Conservation (phyloP, 1,140 invertebrate genomes). For the Daktulosphaira vitifoliae region DNA sequence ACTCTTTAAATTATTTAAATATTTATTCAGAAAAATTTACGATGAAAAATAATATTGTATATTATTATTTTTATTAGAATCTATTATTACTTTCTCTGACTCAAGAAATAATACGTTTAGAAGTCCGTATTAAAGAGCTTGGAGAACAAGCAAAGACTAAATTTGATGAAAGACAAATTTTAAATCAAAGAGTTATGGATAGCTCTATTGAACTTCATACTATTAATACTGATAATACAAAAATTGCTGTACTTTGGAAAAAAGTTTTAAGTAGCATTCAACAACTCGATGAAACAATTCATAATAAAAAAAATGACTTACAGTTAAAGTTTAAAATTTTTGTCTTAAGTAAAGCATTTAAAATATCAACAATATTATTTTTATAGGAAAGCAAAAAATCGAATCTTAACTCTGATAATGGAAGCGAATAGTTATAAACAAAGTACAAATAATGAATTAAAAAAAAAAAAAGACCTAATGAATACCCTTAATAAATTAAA, state of each 20-base stretch:
- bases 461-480: constrained; percentile 1
- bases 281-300: constrained; percentile 4
- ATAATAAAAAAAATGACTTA: constrained; percentile 12
- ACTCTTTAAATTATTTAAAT: neutral
- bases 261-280: constrained; percentile 20
- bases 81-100: constrained; percentile 19
- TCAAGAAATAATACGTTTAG: constrained; percentile 23
- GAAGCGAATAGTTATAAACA: constrained; percentile 13
- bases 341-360: too few species aligned
- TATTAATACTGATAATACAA: constrained; percentile 18
- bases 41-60: too few species aligned
- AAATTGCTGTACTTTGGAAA: constrained; percentile 20
- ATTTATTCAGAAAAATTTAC: too few species aligned
- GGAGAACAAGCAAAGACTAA: constrained; percentile 19
- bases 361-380: neutral
- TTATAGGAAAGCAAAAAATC: constrained; percentile 25
- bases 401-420: constrained; percentile 2
- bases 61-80: neutral
- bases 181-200: constrained; percentile 27
- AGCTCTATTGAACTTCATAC: constrained; percentile 9
- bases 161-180: constrained; percentile 16
- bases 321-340: constrained; percentile 14
- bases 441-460: neutral
- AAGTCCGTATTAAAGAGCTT: constrained; percentile 25
- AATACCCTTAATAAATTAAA: constrained; percentile 8